Conservation (phyloP, 2,113 vertebrate species). For the Vicugna pacos region DNA sequence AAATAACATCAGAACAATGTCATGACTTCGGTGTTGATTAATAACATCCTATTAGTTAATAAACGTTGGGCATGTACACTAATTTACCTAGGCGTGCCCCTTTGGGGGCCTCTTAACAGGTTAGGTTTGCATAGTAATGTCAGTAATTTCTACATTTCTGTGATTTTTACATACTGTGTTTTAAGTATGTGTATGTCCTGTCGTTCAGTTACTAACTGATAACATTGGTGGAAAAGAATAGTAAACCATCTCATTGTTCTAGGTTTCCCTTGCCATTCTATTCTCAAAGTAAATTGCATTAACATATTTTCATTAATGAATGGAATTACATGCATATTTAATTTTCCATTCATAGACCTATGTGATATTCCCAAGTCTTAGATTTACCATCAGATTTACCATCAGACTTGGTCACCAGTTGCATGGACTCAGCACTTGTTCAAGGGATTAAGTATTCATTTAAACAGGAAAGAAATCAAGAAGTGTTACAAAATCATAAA, state of each 20-base stretch:
- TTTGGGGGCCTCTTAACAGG: background rate
- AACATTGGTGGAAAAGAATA: background rate
- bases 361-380: background rate
- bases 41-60: background rate
- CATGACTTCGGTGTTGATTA: background rate
- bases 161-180: background rate
- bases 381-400: background rate
- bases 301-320: background rate
- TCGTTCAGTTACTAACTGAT: constrained; percentile 21
- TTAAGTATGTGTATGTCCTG: background rate
- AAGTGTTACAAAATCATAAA: constrained; percentile 15
- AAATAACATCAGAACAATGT: background rate
- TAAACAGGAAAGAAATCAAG: constrained; percentile 14
- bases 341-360: background rate
- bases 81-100: background rate
- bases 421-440: background rate
- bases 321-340: background rate
- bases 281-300: background rate
- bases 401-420: background rate
- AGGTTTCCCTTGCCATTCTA: background rate
- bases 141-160: background rate
- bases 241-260: background rate
- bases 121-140: background rate
- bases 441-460: background rate
- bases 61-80: background rate